A percentile compares a stretch with the other conserved stretches of the same genome.
Evolutionary conservation across 2,113 vertebrate species (phyloP).

Genomic region (Lucifuga dentata): DNA sequence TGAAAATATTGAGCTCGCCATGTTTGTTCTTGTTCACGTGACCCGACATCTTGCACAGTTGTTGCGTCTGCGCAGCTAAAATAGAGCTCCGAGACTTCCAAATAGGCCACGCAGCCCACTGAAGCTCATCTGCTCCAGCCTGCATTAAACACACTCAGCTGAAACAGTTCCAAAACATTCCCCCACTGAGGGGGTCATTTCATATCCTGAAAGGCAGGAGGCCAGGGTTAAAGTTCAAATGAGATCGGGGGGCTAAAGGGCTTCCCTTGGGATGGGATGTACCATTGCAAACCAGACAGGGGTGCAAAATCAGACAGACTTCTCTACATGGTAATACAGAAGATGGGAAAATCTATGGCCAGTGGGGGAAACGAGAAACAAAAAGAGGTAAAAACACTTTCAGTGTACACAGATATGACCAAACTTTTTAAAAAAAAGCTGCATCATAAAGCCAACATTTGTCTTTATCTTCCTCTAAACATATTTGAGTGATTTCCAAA

Average conservation of each 20-base stretch:
- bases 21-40: background rate
- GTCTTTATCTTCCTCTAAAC: no score
- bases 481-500: no score
- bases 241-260: constrained; percentile 42
- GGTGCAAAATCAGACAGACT: constrained; percentile 65
- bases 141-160: constrained; percentile 30
- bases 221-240: constrained; percentile 79
- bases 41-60: background rate
- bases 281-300: constrained; percentile 78
- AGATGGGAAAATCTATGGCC: constrained; percentile 31
- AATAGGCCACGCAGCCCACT: constrained; percentile 25
- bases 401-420: background rate
- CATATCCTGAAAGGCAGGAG: constrained; percentile 76
- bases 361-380: constrained; percentile 1
- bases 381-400: constrained; percentile 3
- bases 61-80: background rate
- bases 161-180: constrained; percentile 55
- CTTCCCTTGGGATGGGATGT: constrained; percentile 69
- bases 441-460: background rate
- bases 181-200: constrained; percentile 67
- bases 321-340: constrained; percentile 56
- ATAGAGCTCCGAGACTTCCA: constrained; percentile 4
- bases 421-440: no score
- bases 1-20: no score
- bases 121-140: constrained; percentile 41